These are phyloP conservation scores for Eupristina koningsbergeri DNA, from an alignment of 1,140 invertebrate genomes.

Conservation along the genomic window DNA sequence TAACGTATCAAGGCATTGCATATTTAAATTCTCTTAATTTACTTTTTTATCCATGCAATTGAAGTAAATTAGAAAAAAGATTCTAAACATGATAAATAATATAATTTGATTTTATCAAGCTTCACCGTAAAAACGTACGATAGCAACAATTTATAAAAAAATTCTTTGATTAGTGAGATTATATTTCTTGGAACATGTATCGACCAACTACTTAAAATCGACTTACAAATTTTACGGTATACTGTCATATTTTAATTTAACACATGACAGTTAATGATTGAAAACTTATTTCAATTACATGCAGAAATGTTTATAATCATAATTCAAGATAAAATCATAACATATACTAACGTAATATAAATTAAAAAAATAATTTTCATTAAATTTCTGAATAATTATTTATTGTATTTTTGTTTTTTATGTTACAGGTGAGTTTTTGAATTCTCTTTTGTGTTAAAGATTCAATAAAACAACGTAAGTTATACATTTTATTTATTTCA, in stretches of 20 bases:
- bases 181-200: not conserved
- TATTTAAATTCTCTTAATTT: no score
- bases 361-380: no score
- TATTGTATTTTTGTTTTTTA: not conserved
- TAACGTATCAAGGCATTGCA: no score
- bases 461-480: not conserved
- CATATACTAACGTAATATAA: no score
- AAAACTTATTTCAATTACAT: not conserved
- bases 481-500: not conserved
- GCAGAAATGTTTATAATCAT: not conserved
- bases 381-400: not conserved
- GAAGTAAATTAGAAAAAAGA: no score
- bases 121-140: not conserved
- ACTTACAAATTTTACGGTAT: not conserved
- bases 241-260: not conserved
- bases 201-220: not conserved
- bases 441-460: not conserved
- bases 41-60: no score
- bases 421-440: not conserved
- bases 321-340: not conserved
- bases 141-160: not conserved
- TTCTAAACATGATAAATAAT: no score
- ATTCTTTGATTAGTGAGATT: not conserved
- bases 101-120: not conserved
- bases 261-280: not conserved